Evolutionary conservation across 2,797 vertebrate species (phyloP).

Genomic region (Acestrorhynchus altus): DNA sequence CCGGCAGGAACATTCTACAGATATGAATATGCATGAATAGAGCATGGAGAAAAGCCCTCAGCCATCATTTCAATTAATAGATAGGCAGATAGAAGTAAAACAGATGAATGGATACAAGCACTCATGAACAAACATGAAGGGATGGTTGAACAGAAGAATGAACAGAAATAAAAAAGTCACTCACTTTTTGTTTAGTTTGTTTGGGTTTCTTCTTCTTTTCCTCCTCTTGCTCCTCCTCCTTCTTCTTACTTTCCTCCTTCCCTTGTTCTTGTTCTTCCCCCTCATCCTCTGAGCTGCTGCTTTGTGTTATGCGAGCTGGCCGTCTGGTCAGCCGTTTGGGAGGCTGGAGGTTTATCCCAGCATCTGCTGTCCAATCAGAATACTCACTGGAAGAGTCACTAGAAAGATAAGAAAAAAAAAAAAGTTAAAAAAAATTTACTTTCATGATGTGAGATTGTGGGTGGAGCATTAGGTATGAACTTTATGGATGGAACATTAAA

Average conservation of each 20-base stretch:
- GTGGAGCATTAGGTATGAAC: not conserved
- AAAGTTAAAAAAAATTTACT: not conserved
- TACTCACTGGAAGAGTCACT: constrained; percentile 98
- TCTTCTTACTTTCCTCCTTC: constrained; percentile 56
- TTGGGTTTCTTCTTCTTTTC: constrained; percentile 86
- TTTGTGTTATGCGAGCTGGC: constrained; percentile 80
- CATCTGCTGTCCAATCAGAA: constrained; percentile 98
- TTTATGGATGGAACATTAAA: not conserved
- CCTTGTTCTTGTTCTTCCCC: constrained; percentile 68
- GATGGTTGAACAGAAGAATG: not conserved
- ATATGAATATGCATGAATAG: not conserved
- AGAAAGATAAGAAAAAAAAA: constrained; percentile 7
- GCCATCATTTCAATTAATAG: not conserved
- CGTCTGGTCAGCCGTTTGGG: constrained; percentile 91
- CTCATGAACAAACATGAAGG: not conserved
- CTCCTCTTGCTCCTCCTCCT: constrained; percentile 53
- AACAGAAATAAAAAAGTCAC: not conserved
- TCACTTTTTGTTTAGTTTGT: constrained; percentile 88
- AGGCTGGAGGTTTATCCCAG: constrained; percentile 97
- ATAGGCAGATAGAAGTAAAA: not conserved
- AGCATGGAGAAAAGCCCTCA: not conserved
- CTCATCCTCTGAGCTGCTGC: constrained; percentile 94
- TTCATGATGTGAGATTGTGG: not conserved
- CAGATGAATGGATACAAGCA: not conserved
- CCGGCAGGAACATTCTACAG: constrained; percentile 80